Conservation (phyloP, 1,140 invertebrate genomes). For the Choristoneura fumiferana region DNA sequence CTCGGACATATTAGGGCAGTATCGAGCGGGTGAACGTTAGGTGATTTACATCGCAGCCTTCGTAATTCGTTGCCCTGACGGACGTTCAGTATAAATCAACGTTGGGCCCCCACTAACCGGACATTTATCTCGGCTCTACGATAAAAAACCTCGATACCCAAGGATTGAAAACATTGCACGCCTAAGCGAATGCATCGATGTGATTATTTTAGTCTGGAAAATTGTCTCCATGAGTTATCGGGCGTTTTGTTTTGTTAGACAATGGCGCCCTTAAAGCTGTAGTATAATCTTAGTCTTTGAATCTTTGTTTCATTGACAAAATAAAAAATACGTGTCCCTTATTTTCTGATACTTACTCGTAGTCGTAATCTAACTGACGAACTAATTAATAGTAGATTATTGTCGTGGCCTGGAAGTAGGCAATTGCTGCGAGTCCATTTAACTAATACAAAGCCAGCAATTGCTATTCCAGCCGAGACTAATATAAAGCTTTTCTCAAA, state of each 20-base stretch:
- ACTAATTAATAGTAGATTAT: too few relatives aligned
- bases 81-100: conserved; percentile 72
- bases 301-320: too few relatives aligned
- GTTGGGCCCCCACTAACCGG: conserved; percentile 70
- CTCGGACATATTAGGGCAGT: conserved; percentile 33
- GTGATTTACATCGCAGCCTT: conserved; percentile 71
- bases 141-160: conserved; percentile 63
- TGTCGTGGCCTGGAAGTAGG: too few relatives aligned
- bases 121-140: conserved; percentile 67
- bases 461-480: too few relatives aligned
- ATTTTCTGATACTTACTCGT: too few relatives aligned
- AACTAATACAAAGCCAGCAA: too few relatives aligned
- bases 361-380: too few relatives aligned
- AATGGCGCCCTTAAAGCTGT: too few relatives aligned
- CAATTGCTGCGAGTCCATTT: too few relatives aligned
- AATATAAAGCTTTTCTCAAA: too few relatives aligned
- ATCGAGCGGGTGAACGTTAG: conserved; percentile 52
- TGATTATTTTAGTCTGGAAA: conserved; percentile 32
- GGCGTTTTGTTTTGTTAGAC: conserved; percentile 41
- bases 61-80: conserved; percentile 70
- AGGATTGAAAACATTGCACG: conserved; percentile 44
- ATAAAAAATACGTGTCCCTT: too few relatives aligned
- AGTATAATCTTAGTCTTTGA: too few relatives aligned
- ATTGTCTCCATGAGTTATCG: conserved; percentile 28
- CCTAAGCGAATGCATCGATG: conserved; percentile 26